These are phyloP conservation scores for Galemys pyrenaicus DNA, from an alignment of 2,113 vertebrate genomes.

Conservation along the genomic window DNA sequence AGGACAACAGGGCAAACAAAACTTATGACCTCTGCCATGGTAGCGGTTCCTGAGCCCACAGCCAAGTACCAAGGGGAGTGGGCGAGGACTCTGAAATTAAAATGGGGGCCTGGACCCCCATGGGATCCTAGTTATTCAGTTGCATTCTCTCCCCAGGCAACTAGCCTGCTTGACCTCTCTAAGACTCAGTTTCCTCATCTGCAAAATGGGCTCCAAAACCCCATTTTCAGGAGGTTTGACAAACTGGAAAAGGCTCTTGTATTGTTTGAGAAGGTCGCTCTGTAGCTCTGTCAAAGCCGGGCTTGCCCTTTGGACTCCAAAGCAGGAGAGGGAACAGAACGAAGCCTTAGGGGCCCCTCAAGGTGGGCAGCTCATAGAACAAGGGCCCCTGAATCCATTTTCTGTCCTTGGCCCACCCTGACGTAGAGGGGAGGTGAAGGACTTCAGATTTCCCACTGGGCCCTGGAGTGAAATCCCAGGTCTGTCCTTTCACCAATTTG, in stretches of 20 bases:
- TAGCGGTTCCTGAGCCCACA: not conserved
- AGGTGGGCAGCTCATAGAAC: not conserved
- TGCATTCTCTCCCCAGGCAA: not conserved
- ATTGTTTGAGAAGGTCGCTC: conserved; percentile 11
- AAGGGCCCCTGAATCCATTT: not conserved
- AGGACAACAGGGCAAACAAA: not conserved
- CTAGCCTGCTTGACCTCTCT: not conserved
- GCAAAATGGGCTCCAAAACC: conserved; percentile 36
- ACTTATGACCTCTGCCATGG: not conserved
- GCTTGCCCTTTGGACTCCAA: not conserved
- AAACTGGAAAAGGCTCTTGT: not conserved
- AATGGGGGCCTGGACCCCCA: not conserved
- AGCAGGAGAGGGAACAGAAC: not conserved
- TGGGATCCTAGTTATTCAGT: not conserved
- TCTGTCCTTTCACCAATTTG: not conserved
- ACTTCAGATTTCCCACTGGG: not conserved
- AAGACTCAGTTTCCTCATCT: conserved; percentile 27
- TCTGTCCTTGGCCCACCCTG: not conserved
- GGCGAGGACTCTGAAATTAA: not conserved
- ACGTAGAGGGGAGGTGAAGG: not conserved
- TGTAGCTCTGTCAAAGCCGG: not conserved
- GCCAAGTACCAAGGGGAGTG: not conserved
- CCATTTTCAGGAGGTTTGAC: not conserved
- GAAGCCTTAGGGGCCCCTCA: not conserved
- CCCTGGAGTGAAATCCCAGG: not conserved